Conservation (phyloP, 2,113 vertebrate species). For the Corvus moneduloides region DNA sequence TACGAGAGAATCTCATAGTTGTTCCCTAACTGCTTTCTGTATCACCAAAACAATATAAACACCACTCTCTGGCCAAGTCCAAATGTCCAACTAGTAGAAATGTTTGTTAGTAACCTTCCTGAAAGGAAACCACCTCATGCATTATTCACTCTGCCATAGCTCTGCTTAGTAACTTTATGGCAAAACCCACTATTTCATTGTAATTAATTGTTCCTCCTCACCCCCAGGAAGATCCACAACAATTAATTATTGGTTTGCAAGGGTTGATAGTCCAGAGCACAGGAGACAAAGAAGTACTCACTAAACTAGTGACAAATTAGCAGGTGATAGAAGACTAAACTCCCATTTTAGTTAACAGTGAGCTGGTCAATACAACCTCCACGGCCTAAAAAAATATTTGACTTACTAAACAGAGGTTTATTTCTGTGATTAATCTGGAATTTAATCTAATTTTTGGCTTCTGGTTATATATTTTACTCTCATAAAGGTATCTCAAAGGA, state of each 20-base stretch:
- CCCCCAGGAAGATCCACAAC: not conserved
- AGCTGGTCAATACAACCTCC: not conserved
- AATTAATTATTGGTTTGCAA: not conserved
- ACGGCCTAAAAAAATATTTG: not conserved
- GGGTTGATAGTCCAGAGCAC: not conserved
- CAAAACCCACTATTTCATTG: not conserved
- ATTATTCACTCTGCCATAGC: not conserved
- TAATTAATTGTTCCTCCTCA: not conserved
- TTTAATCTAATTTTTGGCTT: not conserved
- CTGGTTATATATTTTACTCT: not conserved
- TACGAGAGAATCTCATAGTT: not conserved
- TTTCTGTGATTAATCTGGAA: not conserved
- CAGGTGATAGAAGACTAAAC: not conserved
- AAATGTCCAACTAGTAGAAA: not conserved
- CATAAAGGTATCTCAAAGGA: not conserved
- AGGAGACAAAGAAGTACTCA: not conserved
- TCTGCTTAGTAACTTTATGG: not conserved
- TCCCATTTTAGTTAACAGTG: not conserved
- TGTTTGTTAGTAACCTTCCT: not conserved
- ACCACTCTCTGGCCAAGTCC: not conserved
- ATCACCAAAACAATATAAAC: not conserved
- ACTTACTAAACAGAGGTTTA: not conserved
- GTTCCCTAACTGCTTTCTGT: not conserved
- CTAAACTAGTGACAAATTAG: not conserved
- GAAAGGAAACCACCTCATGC: not conserved